phyloP scores from a whole-genome alignment of 2,888 invertebrate species.

The Eupithecia insigniata region DNA sequence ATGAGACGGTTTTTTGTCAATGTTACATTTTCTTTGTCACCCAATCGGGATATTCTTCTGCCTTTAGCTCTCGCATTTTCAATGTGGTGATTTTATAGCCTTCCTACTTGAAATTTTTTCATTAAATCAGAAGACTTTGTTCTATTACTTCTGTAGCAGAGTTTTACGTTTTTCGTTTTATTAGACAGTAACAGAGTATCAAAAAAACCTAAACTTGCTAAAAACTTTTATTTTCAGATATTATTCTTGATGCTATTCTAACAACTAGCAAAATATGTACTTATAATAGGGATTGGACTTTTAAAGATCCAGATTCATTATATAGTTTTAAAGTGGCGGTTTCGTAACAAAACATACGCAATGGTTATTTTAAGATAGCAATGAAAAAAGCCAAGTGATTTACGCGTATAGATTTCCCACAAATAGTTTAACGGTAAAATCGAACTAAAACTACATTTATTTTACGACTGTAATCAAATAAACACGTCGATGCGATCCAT shows the following conservation, averaged over 20 bases:
- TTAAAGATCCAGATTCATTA: not conserved
- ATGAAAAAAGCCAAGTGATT: slow-evolving; percentile 57
- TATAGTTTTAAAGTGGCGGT: not conserved
- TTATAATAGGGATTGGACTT: not conserved
- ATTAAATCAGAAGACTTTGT: not conserved
- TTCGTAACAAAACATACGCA: slow-evolving; percentile 47
- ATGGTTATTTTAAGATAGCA: slow-evolving; percentile 69
- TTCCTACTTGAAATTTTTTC: not conserved
- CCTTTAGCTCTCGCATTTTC: not conserved
- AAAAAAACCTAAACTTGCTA: not conserved
- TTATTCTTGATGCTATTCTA: not conserved
- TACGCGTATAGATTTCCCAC: not conserved
- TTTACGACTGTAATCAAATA: slow-evolving; percentile 9
- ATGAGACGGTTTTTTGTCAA: not conserved
- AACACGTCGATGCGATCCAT: not conserved
- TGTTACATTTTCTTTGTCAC: not conserved
- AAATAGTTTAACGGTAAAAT: slow-evolving; percentile 6
- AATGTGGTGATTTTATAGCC: not conserved
- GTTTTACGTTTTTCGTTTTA: not conserved
- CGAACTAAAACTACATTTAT: slow-evolving; percentile 1
- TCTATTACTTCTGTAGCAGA: not conserved
- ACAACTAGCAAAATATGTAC: not conserved
- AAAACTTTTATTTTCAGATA: not conserved
- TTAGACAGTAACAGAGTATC: not conserved
- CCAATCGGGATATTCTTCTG: not conserved